Evolutionary conservation across 2,113 vertebrate genomes (phyloP), one percentile per base, ranked within the genome.

Genomic region (Mus pahari): DNA sequence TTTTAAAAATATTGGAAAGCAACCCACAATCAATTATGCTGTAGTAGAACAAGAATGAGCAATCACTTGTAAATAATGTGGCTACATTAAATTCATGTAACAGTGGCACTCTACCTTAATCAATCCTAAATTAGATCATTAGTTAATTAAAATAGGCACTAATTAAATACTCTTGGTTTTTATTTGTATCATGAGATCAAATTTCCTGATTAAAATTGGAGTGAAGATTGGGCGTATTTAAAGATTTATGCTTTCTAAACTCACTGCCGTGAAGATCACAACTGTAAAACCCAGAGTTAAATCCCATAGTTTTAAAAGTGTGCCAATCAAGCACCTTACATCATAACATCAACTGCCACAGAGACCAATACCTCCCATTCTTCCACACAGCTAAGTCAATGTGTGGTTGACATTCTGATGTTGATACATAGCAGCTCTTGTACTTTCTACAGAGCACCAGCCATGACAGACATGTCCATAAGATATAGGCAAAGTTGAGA

Each of bases 81-180:
- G 81, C 48, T 93, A 86, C 86, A 90, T 86, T 60, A 73, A 94
- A 96, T 90, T 55, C 81, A 92, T 93, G 42, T 89, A 84, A 64
- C 92, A 94, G 91, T 91, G 42, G 62, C 73, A 79, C 91, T 97
- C 90, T 84, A 87, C 86, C 96, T 96, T 93, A 97, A 92, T 91
- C 64, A 97, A 39, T 17, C 90, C 33, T 93, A 95, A 98, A 90
- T 24, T 96, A 75, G n/a, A 95, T 96, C 17, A 96, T 96, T 94
- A 96, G 83, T 88, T 97, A 97, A 93, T 95, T 97, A 96, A 95
- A 78, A 96, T 91, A 55, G 45, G n/a, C 36, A 19, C 9, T 93
- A 97, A 95, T 96, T 89, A 96, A 97, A 93, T 82, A 77, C 66
- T 95, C 58, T 60, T 95, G 82, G 82, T 83, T 95, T 95, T 94